phyloP scores from a whole-genome alignment of 2,888 invertebrate genomes.

The Drosophila quinaria region DNA sequence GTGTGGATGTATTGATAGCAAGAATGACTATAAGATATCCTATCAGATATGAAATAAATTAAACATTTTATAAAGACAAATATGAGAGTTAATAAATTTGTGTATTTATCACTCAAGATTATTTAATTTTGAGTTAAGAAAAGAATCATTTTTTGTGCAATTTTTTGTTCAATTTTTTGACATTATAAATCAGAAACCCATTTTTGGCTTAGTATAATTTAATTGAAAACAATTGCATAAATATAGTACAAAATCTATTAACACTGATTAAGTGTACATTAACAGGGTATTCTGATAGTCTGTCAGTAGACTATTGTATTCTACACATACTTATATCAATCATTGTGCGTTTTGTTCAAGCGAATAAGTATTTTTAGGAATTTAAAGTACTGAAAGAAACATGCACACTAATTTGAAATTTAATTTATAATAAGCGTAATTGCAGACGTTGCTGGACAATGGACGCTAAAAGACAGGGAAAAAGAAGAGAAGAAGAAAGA shows the following conservation, averaged over 20 bases:
- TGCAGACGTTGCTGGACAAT: conserved; percentile 37
- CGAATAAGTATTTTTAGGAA: conserved; percentile 27
- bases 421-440: conserved; percentile 51
- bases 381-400: conserved; percentile 21
- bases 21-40: not conserved
- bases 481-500: not conserved
- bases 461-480: conserved; percentile 12
- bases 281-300: not conserved
- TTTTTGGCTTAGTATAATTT: no score
- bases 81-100: no score
- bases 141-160: no score
- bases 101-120: no score
- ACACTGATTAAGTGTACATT: not conserved
- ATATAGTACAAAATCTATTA: not conserved
- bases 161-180: no score
- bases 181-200: no score
- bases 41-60: not conserved
- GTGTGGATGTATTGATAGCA: no score
- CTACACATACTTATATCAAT: not conserved
- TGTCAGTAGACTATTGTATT: not conserved
- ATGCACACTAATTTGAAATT: conserved; percentile 57
- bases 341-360: conserved; percentile 10
- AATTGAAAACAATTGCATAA: no score
- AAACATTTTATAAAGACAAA: no score
- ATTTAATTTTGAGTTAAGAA: no score